Percentiles rank a stretch among this genome's conserved stretches.
phyloP scores from a whole-genome alignment of 1,140 invertebrate species.

The Lepidurus couesii region DNA sequence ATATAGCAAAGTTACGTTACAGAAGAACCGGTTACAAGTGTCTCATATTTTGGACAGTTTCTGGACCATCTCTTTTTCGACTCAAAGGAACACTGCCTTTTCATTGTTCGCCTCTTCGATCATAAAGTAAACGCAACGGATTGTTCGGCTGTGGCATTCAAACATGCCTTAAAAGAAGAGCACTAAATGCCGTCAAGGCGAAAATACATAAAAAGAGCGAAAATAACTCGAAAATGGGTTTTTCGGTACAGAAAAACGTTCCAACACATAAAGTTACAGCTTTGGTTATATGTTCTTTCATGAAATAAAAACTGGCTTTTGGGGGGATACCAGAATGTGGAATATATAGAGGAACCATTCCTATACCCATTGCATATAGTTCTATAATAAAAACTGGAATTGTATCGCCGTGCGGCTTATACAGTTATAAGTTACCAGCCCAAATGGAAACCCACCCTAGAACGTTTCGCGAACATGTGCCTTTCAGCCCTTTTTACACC shows the following conservation, averaged over 20 bases:
- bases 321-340: too few species aligned
- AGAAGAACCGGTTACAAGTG: slow-evolving; percentile 1
- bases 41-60: background rate
- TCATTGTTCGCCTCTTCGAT: background rate
- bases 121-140: slow-evolving; percentile 9
- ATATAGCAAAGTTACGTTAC: too few species aligned
- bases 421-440: background rate
- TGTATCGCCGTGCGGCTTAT: slow-evolving; percentile 1
- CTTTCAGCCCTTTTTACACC: background rate
- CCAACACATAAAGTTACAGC: too few species aligned
- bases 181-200: background rate
- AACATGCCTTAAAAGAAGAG: background rate
- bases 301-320: too few species aligned
- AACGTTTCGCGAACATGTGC: background rate
- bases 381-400: background rate
- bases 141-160: background rate
- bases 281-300: too few species aligned
- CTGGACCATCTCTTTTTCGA: too few species aligned
- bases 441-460: background rate
- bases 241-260: too few species aligned
- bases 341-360: too few species aligned
- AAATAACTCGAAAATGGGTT: background rate
- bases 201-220: background rate
- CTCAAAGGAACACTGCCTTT: background rate
- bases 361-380: too few species aligned